These are phyloP conservation scores for Ennomos quercinarius DNA, from an alignment of 2,888 invertebrate genomes.

Conservation along the genomic window DNA sequence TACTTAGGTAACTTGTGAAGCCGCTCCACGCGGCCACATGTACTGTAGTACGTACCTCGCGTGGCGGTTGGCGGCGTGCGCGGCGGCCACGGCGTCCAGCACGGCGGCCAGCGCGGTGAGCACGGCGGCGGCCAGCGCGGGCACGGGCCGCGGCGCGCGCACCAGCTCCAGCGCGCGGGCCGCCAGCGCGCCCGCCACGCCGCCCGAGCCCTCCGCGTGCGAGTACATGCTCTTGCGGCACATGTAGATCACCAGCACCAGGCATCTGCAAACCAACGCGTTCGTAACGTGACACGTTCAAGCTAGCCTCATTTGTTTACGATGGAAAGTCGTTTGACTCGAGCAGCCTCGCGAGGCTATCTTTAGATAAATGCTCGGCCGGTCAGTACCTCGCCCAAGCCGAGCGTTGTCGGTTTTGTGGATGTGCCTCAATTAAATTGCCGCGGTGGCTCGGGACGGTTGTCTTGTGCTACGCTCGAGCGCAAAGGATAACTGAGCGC, in stretches of 20 bases:
- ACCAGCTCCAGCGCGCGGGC: constrained; percentile 77
- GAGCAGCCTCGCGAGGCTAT: too few species aligned
- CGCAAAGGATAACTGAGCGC: too few species aligned
- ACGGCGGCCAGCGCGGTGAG: constrained; percentile 68
- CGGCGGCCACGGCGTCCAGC: constrained; percentile 61
- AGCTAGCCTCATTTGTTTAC: too few species aligned
- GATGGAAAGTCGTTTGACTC: too few species aligned
- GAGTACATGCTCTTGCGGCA: constrained; percentile 91
- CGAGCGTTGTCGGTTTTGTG: too few species aligned
- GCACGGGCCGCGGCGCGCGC: constrained; percentile 84
- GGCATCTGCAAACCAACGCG: constrained; percentile 85
- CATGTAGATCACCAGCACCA: constrained; percentile 94
- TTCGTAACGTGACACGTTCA: neutral
- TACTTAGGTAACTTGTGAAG: too few species aligned
- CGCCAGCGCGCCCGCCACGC: constrained; percentile 84
- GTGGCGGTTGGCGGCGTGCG: constrained; percentile 45
- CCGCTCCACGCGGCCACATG: too few species aligned
- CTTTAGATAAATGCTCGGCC: too few species aligned
- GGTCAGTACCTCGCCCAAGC: too few species aligned
- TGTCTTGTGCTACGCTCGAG: too few species aligned
- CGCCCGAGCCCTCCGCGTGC: constrained; percentile 83
- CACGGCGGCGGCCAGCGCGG: constrained; percentile 75
- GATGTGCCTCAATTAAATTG: too few species aligned
- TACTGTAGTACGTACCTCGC: constrained; percentile 60
- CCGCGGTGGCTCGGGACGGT: too few species aligned